These are phyloP conservation scores for Arvicanthis niloticus DNA, from an alignment of 2,113 vertebrate genomes.

Conservation along the genomic window DNA sequence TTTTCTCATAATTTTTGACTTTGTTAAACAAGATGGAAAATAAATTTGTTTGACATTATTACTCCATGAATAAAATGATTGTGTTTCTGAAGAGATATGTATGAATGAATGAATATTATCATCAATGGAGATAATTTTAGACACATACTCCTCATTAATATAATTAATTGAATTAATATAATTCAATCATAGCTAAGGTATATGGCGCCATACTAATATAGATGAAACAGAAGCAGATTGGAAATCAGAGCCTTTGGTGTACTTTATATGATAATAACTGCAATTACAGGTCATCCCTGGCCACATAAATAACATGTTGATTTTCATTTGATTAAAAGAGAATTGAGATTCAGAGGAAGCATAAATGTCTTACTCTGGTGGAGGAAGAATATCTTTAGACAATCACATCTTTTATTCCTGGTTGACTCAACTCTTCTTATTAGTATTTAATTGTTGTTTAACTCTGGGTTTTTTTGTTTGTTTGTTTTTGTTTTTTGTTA, in stretches of 20 bases:
- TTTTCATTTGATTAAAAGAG: constrained; percentile 55
- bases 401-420: constrained; percentile 38
- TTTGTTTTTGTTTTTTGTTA: background rate
- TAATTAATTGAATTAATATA: constrained; percentile 59
- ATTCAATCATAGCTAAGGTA: constrained; percentile 12
- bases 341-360: constrained; percentile 42
- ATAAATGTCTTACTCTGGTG: constrained; percentile 46
- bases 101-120: constrained; percentile 18
- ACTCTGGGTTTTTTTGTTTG: background rate
- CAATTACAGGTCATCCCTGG: constrained; percentile 56
- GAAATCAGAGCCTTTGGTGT: constrained; percentile 48
- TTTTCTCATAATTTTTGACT: background rate
- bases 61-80: background rate
- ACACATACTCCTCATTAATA: constrained; percentile 42
- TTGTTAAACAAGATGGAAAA: constrained; percentile 33
- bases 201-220: background rate
- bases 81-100: background rate
- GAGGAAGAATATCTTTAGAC: background rate
- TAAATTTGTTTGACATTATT: constrained; percentile 33
- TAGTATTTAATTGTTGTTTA: constrained; percentile 55
- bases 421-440: constrained; percentile 5
- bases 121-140: constrained; percentile 32
- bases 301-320: constrained; percentile 50
- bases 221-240: constrained; percentile 8
- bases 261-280: constrained; percentile 61